Conservation (phyloP, 2,113 vertebrate species). For the Tupaia tana region DNA sequence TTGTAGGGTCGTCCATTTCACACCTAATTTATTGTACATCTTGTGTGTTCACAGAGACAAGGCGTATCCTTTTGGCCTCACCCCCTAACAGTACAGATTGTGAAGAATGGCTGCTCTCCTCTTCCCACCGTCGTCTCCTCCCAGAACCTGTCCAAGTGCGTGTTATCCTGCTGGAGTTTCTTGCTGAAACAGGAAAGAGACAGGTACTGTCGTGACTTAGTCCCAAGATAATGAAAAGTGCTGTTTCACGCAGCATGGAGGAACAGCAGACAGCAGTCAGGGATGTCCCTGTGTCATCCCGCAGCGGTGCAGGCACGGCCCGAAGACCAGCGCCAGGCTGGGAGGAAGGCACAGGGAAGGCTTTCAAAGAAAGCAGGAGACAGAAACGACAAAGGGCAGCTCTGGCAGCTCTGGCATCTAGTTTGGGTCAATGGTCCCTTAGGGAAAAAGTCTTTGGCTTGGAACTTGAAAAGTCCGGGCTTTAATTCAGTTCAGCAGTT, state of each 20-base stretch:
- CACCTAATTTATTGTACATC: not conserved
- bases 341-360: not conserved
- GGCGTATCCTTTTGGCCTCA: not conserved
- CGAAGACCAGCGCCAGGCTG: no score
- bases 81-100: not conserved
- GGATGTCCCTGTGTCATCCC: not conserved
- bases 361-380: not conserved
- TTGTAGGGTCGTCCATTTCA: not conserved
- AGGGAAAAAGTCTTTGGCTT: not conserved
- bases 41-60: not conserved
- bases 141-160: not conserved
- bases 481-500: not conserved
- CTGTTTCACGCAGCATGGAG: not conserved
- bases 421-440: not conserved
- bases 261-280: not conserved
- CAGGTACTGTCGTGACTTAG: not conserved
- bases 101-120: not conserved
- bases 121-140: not conserved
- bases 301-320: not conserved
- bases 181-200: not conserved
- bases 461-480: not conserved
- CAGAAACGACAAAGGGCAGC: not conserved
- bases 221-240: not conserved
- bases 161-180: not conserved
- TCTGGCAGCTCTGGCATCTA: not conserved